Evolutionary conservation across 1,140 invertebrate genomes (phyloP), one percentile per base, ranked within the genome.

Genomic region (Pantala flavescens): DNA sequence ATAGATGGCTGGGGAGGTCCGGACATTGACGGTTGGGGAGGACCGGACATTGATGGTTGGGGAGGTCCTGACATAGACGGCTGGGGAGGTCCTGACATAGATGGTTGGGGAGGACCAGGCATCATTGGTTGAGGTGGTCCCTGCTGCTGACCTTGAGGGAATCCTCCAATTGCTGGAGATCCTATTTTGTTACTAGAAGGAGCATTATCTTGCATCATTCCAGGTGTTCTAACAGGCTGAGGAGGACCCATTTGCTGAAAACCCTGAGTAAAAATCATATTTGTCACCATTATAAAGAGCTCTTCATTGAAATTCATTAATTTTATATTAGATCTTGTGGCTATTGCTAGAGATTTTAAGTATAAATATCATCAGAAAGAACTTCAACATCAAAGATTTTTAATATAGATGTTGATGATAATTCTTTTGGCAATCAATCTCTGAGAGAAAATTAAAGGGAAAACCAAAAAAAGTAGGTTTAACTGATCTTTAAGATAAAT

Each of bases 1-100:
- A 71, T 55, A 23, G 73, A 74, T 43, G 77, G 76, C 71, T 77
- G 75, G 19, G 70, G 71, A 55, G 77, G 74, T 71, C 75, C 71
- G 10, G 9, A 16, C 43, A 49, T 49, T 9, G 43, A 10, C 9
- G 9, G 10, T 71, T 10, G 70, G 9, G 10, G 70, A 12, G 70
- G 70, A 12, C 70, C 70, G 12, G 9, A n/a, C 21, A 24, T 21
- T 23, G 21, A 23, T n/a, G 12, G 9, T 9, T 9, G 70, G 24
- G 70, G 70, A 21, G 21, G 10, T 10, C 21, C 21, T 10, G 70
- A n/a, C 21, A 12, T 24, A 10, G n/a, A 12, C 9, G 9, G 9
- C 12, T 71, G 21, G 24, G 9, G 21, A 23, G 21, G 24, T 24
- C 70, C 24, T 71, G 9, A 12, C 21, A 23, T 24, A 11, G 21